phyloP scores from a whole-genome alignment of 2,797 vertebrate genomes.

The Octomys mimax region DNA sequence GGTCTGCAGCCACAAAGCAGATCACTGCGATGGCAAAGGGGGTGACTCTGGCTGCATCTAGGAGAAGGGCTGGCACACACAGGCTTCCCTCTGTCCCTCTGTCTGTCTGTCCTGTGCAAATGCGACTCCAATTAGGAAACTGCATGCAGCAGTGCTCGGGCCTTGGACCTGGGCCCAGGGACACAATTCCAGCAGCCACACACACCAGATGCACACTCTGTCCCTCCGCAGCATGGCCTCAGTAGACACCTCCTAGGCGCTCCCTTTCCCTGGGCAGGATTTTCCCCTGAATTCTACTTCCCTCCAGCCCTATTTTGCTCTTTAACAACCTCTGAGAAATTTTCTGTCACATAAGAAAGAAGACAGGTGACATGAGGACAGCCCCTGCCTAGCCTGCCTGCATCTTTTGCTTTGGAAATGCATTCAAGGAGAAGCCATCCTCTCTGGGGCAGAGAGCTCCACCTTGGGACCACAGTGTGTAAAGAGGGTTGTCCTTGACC shows the following conservation, averaged over 20 bases:
- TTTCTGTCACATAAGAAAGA: background rate
- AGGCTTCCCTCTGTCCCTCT: background rate
- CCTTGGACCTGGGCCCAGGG: background rate
- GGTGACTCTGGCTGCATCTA: background rate
- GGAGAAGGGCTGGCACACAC: background rate
- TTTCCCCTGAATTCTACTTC: constrained; percentile 14
- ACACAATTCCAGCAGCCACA: background rate
- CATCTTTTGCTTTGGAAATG: background rate
- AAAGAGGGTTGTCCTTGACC: background rate
- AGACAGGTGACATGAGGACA: background rate
- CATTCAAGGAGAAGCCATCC: background rate
- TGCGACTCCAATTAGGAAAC: background rate
- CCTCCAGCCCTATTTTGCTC: background rate
- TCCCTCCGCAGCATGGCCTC: background rate
- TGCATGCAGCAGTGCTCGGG: background rate
- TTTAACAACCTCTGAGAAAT: background rate
- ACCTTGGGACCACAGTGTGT: fast-evolving
- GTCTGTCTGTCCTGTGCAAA: background rate
- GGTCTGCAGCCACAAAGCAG: background rate
- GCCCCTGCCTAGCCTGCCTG: fast-evolving
- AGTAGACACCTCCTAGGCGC: background rate
- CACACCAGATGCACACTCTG: background rate
- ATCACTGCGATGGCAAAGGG: background rate
- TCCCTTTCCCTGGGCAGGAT: background rate
- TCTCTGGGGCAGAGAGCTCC: background rate